phyloP scores from a whole-genome alignment of 2,888 invertebrate genomes.

The Sicus ferrugineus region DNA sequence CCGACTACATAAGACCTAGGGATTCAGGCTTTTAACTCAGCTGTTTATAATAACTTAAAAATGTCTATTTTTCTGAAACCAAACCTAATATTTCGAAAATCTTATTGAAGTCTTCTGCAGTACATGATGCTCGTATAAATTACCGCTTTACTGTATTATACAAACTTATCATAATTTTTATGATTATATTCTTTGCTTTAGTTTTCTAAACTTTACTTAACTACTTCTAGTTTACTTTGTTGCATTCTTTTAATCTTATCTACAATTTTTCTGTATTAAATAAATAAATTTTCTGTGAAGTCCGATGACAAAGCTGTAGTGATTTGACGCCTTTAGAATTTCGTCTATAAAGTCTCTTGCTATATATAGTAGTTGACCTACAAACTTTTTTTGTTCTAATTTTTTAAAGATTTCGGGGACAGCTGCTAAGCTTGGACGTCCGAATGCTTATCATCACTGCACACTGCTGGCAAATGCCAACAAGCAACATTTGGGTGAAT shows the following conservation, averaged over 20 bases:
- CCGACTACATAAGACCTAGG: too few species aligned
- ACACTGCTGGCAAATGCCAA: conserved; percentile 90
- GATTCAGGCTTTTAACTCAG: too few species aligned
- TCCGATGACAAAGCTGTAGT: background rate
- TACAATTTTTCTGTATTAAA: conserved; percentile 18
- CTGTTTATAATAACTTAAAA: too few species aligned
- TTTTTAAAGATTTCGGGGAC: conserved; percentile 87
- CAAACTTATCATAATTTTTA: too few species aligned
- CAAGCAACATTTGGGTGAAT: conserved; percentile 75
- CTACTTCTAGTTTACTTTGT: background rate
- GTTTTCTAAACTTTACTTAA: too few species aligned
- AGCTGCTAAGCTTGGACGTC: conserved; percentile 88
- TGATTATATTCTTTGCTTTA: too few species aligned
- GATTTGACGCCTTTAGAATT: background rate
- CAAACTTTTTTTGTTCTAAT: conserved; percentile 31
- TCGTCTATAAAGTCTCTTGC: background rate
- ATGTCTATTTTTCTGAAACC: too few species aligned
- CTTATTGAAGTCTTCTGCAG: too few species aligned
- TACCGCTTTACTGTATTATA: too few species aligned
- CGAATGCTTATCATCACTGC: conserved; percentile 96
- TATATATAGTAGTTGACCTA: conserved; percentile 32
- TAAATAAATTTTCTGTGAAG: conserved; percentile 7
- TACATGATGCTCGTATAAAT: too few species aligned
- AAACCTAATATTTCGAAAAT: too few species aligned
- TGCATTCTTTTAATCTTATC: conserved; percentile 17